phyloP scores from a whole-genome alignment of 2,888 invertebrate genomes.

The Folsomia manolachei region DNA sequence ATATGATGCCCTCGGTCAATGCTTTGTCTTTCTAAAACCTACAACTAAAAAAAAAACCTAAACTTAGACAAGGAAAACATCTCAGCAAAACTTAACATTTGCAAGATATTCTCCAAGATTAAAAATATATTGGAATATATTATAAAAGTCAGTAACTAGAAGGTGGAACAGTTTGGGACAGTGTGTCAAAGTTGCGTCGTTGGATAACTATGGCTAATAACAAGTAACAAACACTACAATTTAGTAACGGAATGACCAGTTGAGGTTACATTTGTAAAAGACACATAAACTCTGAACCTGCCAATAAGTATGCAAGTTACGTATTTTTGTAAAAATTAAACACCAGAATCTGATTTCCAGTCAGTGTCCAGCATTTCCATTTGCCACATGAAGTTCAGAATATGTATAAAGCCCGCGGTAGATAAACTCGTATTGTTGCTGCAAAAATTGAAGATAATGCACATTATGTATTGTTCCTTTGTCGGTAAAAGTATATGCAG shows the following conservation, averaged over 20 bases:
- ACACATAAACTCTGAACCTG: constrained; percentile 15
- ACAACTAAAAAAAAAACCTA: too few species aligned
- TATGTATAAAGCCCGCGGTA: constrained; percentile 88
- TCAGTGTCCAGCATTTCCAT: constrained; percentile 49
- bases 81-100: too few species aligned
- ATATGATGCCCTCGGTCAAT: too few species aligned
- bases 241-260: constrained; percentile 18
- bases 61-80: too few species aligned
- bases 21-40: too few species aligned
- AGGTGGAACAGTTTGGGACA: too few species aligned
- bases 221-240: constrained; percentile 1
- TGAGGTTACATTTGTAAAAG: not conserved
- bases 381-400: constrained; percentile 69
- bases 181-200: too few species aligned
- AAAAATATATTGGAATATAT: too few species aligned
- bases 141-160: too few species aligned
- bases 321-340: constrained; percentile 9
- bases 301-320: constrained; percentile 8
- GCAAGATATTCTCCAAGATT: too few species aligned
- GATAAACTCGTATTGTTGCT: constrained; percentile 90
- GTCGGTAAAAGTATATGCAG: not conserved
- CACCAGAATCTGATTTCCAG: constrained; percentile 4
- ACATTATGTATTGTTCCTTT: constrained; percentile 10
- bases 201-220: too few species aligned
- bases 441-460: constrained; percentile 52